Evolutionary conservation across 2,113 vertebrate genomes (phyloP), one percentile per base, ranked within the genome.

Genomic region (Cromileptes altivelis): DNA sequence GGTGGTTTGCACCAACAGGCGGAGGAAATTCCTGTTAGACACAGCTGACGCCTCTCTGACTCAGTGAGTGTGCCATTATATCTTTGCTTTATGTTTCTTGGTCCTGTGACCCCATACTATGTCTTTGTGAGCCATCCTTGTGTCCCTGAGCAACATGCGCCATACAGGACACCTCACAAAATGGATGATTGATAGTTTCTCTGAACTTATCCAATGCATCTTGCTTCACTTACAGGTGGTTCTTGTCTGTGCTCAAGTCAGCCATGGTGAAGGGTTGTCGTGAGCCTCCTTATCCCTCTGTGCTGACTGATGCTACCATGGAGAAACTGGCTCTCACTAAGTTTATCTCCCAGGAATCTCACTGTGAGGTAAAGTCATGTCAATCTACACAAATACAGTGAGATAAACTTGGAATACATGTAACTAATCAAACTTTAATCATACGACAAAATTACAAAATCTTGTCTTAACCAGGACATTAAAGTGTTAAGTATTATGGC

Each of bases 231-330:
- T 63, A 4, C 89, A 99, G 98, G 71, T 97, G 98, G 95, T 97
- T 99, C 91, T 89, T 99, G 81, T 89, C 93, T 7, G 96, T 96
- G 50, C 89, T 99, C 75, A 97, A 96, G 91, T 97, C 97, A 3
- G 97, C 98, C 83, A 98, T 99, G 97, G 96, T 98, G 85, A 98
- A 96, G 74, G 97, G 98, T 42, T 99, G 97, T 73, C 96, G 97
- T 37, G 98, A 99, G 74, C 97, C 97, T 0, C 98, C 98, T 0
- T 99, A 98, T 80, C 98, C 98, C 70, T 96, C 97, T 37, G 75
- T 99, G 82, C 96, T 99, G 78, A 99, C 97, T 0, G 98, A 99
- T 0, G 98, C 98, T 89, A 99, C 98, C 49, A 99, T 99, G 98
- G 98, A 99, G 94, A 99, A 96, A 88, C 95, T 99, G 84, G 95